Evolutionary conservation across 2,797 vertebrate genomes (phyloP).

Genomic region (Dermochelys coriacea): DNA sequence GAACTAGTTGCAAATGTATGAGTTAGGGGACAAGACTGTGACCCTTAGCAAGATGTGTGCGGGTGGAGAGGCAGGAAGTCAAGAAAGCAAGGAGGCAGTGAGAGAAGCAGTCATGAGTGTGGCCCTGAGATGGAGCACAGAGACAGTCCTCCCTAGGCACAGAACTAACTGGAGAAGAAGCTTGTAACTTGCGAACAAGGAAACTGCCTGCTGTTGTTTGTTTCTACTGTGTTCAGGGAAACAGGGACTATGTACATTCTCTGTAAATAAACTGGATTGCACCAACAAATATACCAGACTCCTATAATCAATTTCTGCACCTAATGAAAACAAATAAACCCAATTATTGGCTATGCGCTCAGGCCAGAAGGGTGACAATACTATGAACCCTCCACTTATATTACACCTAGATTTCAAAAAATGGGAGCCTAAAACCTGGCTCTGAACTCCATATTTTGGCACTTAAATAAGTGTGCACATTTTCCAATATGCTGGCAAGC

Average conservation of each 20-base stretch:
- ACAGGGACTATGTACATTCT: neutral
- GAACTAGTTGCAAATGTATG: neutral
- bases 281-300: neutral
- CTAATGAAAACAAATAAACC: neutral
- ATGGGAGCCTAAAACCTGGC: neutral
- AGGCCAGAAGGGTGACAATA: neutral
- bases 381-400: neutral
- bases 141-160: rapidly evolving
- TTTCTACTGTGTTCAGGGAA: neutral
- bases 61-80: neutral
- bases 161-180: neutral
- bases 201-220: neutral
- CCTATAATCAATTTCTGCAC: neutral
- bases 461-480: neutral
- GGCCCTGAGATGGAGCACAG: neutral
- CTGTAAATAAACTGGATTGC: neutral
- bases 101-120: neutral
- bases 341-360: neutral
- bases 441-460: neutral
- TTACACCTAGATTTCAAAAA: neutral
- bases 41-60: rapidly evolving
- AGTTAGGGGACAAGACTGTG: neutral
- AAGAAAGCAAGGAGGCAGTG: neutral
- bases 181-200: neutral
- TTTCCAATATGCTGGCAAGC: neutral